A percentile compares a stretch with the other conserved stretches of the same genome.
phyloP scores from a whole-genome alignment of 2,113 vertebrate genomes.

The Todiramphus saurophagus region DNA sequence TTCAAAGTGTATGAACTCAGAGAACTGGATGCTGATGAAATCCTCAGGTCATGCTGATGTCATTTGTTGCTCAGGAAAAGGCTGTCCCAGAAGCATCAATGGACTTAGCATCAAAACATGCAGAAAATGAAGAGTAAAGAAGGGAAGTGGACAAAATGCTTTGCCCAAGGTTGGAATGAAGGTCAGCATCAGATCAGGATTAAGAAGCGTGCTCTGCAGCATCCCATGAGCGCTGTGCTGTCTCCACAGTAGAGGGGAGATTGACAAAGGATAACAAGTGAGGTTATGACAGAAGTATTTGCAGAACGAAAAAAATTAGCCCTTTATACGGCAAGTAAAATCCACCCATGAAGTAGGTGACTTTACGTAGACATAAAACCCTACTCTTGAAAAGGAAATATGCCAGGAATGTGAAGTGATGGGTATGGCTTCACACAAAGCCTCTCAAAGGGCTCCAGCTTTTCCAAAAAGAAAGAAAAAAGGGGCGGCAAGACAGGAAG shows the following conservation, averaged over 20 bases:
- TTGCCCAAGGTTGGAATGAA: not conserved
- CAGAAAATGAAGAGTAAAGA: not conserved
- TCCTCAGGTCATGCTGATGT: fast-evolving
- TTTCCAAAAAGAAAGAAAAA: not conserved
- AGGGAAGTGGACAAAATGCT: not conserved
- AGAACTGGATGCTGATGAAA: not conserved
- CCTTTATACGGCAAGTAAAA: not conserved
- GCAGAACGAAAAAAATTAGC: not conserved
- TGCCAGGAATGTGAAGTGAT: conserved; percentile 14
- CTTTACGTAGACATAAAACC: not conserved
- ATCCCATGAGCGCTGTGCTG: not conserved
- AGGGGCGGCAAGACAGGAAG: not conserved
- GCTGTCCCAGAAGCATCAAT: not conserved
- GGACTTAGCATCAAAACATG: not conserved
- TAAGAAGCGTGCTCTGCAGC: not conserved
- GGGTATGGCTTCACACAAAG: not conserved
- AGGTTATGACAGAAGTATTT: not conserved
- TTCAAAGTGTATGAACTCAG: not conserved
- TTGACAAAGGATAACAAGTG: not conserved
- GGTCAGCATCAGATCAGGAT: not conserved
- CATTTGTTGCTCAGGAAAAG: not conserved
- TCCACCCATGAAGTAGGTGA: not conserved
- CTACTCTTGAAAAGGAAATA: not conserved
- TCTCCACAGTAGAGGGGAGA: not conserved
- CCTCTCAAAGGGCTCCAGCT: not conserved